These are phyloP conservation scores for Alexandromys fortis DNA, from an alignment of 2,113 vertebrate species.

Conservation along the genomic window DNA sequence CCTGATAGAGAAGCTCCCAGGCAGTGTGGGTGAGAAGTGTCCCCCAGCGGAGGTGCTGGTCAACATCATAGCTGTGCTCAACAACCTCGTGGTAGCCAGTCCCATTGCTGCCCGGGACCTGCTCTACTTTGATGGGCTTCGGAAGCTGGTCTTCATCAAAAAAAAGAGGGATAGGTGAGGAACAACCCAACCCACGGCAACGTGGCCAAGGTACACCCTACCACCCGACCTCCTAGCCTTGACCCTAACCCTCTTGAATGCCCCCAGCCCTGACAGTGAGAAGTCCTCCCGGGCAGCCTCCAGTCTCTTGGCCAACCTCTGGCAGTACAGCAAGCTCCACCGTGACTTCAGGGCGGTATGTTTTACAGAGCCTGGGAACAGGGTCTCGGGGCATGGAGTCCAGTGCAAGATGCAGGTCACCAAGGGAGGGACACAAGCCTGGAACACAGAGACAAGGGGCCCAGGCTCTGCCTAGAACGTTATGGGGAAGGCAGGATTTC, in stretches of 20 bases:
- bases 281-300: slow-evolving; percentile 91
- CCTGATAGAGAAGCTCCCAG: slow-evolving; percentile 93
- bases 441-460: too few species aligned
- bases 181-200: accelerated
- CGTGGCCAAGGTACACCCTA: accelerated
- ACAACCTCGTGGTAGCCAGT: slow-evolving; percentile 93
- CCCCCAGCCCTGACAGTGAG: slow-evolving; percentile 84
- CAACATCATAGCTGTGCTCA: slow-evolving; percentile 95
- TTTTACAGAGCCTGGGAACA: accelerated
- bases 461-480: not conserved
- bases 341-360: slow-evolving; percentile 90
- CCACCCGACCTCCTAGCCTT: accelerated
- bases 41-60: slow-evolving; percentile 91
- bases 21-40: slow-evolving; percentile 87
- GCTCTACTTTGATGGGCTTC: slow-evolving; percentile 94
- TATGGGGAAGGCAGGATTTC: not conserved
- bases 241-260: not conserved
- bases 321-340: slow-evolving; percentile 95
- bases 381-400: accelerated
- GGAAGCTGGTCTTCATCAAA: slow-evolving; percentile 95
- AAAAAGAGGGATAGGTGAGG: slow-evolving; percentile 91
- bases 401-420: accelerated
- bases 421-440: not conserved
- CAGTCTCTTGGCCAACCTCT: slow-evolving; percentile 96
- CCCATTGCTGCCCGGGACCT: slow-evolving; percentile 93